Percentiles rank a stretch among this genome's conserved stretches.
Evolutionary conservation across 2,888 invertebrate genomes (phyloP).

Genomic region (Yponomeuta malinellus): DNA sequence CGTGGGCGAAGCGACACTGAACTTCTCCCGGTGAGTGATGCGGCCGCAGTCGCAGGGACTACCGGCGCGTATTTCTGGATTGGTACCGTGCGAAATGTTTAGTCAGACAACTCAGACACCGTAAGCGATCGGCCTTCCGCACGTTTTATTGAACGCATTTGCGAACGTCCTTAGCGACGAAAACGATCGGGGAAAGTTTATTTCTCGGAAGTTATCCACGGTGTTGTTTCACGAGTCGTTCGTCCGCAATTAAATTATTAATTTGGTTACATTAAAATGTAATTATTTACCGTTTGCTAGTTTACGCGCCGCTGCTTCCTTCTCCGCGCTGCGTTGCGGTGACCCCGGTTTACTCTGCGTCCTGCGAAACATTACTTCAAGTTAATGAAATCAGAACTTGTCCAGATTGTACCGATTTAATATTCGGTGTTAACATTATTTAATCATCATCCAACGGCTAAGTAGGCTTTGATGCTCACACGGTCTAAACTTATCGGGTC

Average conservation of each 20-base stretch:
- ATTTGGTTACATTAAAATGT: neutral
- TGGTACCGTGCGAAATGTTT: constrained; percentile 73
- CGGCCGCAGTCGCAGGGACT: constrained; percentile 38
- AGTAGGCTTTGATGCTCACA: neutral
- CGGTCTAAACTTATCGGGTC: constrained; percentile 56
- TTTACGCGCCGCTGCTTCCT: constrained; percentile 52
- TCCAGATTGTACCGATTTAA: neutral
- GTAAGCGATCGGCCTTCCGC: constrained; percentile 49
- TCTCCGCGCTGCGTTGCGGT: constrained; percentile 60
- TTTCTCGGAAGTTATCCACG: constrained; percentile 13
- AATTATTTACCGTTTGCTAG: constrained; percentile 61
- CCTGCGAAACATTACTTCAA: constrained; percentile 47
- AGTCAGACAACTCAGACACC: constrained; percentile 46
- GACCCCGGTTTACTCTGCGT: constrained; percentile 62
- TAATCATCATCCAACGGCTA: neutral
- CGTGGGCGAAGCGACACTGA: constrained; percentile 36
- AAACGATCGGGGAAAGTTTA: constrained; percentile 12
- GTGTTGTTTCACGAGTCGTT: neutral
- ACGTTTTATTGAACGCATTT: constrained; percentile 22
- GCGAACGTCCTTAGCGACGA: constrained; percentile 8
- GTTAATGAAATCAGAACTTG: constrained; percentile 28
- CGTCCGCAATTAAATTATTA: neutral
- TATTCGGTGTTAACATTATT: neutral
- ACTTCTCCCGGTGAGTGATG: constrained; percentile 29
- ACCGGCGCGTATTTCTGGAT: constrained; percentile 65